Percentiles rank a stretch among this genome's conserved stretches.
These are phyloP conservation scores for Elephantulus edwardii DNA, from an alignment of 2,113 vertebrate species.

Conservation along the genomic window DNA sequence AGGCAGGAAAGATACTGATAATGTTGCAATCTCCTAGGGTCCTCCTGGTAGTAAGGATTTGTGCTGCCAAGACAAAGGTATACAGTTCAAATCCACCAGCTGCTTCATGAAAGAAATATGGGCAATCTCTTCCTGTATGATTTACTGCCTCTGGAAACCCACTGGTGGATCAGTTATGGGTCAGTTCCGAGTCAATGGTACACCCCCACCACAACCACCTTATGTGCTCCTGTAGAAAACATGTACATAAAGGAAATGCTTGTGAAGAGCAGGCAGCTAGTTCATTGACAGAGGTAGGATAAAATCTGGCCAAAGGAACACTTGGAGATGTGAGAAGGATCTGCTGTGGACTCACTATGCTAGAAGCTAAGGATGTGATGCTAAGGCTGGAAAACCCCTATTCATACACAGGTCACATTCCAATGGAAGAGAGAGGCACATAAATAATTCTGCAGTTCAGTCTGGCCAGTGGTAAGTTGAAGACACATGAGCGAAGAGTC, in stretches of 20 bases:
- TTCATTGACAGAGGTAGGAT: not conserved
- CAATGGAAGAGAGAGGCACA: conserved; percentile 10
- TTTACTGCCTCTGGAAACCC: too few relatives aligned
- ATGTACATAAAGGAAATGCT: conserved; percentile 17
- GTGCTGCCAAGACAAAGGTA: too few relatives aligned
- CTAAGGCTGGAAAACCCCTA: not conserved
- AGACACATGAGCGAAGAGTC: not conserved
- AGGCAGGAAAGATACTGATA: conserved; percentile 23
- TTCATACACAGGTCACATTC: not conserved
- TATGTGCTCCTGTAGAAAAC: too few relatives aligned
- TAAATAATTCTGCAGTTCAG: not conserved
- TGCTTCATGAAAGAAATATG: too few relatives aligned
- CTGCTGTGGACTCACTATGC: not conserved
- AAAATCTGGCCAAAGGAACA: conserved; percentile 27
- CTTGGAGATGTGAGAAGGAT: not conserved
- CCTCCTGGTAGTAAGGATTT: too few relatives aligned
- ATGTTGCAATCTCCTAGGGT: conserved; percentile 36
- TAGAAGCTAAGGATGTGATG: conserved; percentile 10
- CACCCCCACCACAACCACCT: too few relatives aligned
- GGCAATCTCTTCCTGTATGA: too few relatives aligned
- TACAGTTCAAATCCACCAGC: too few relatives aligned
- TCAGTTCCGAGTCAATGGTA: too few relatives aligned
- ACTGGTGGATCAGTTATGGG: too few relatives aligned
- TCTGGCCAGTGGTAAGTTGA: not conserved
- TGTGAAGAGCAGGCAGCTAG: not conserved